Evolutionary conservation across 1,140 invertebrate species (phyloP), one percentile per base, ranked within the genome.

Genomic region (Mizuhopecten yessoensis): DNA sequence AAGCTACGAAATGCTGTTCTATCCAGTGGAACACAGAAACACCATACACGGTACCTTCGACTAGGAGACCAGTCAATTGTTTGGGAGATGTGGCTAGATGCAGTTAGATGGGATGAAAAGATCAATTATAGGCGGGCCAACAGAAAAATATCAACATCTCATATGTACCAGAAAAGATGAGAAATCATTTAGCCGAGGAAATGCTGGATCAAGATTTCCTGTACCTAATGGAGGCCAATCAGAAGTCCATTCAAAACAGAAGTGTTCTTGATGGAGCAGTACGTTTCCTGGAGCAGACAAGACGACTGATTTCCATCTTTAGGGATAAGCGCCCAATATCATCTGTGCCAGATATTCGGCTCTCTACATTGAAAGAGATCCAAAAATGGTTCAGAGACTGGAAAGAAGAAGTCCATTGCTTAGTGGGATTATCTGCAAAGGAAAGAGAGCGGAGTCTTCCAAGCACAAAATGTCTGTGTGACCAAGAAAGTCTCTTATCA

Each of bases 161-260:
- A 91, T 75, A 34, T 92, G 7, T 34, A 90, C 36, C 90, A 34
- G 90, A 92, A 49, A 89, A 89, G 34, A 92, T 92, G 92, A 45
- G 92, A 13, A 91, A 90, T 34, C 92, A 90, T 29, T 33, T 92
- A 0, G 90, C 92, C 29, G 92, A 92, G 34, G 86, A 91, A 86
- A 57, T 92, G 20, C 88, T 92, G 23, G 34, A 90, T 57, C 10
- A 2, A 0, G 49, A 89, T 34, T 87, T 92, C 42, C 42, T 90
- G 0, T 33, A 91, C 87, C 33, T 92, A 33, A 92, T 92, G 90
- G 34, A 39, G 13, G 33, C 29, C 20, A 89, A 89, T 87, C 20
- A 87, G 20, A 7, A 34, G 1, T 36, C 87, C 13, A 34, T 91
- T 17, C 33, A n/a, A 34, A 88, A 87, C 33, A 42, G 86, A 33